A percentile compares a stretch with the other conserved stretches of the same genome.
Evolutionary conservation across 2,888 invertebrate species (phyloP).

Genomic region (Mythimna lalbum): DNA sequence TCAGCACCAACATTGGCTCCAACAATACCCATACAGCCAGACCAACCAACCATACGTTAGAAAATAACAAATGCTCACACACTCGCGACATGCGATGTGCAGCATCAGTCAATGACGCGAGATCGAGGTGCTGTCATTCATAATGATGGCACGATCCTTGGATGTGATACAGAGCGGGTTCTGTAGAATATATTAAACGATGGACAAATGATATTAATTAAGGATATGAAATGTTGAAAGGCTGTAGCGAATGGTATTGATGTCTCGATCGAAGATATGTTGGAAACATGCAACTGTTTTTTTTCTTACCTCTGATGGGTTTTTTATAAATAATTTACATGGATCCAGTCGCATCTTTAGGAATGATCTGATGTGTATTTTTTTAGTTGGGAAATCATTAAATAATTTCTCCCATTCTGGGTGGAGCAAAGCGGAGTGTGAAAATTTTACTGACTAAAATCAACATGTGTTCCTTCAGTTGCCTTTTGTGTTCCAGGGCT

Average conservation of each 20-base stretch:
- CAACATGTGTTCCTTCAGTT: too few relatives aligned
- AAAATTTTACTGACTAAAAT: too few relatives aligned
- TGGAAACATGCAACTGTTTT: neutral
- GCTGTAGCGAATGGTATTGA: slow-evolving; percentile 14
- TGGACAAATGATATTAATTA: slow-evolving; percentile 30
- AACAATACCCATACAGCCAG: neutral
- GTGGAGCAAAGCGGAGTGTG: too few relatives aligned
- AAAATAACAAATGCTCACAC: slow-evolving; percentile 56
- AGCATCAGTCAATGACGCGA: slow-evolving; percentile 56
- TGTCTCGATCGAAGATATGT: neutral
- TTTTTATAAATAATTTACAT: neutral
- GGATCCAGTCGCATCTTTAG: neutral
- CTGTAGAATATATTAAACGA: slow-evolving; percentile 19
- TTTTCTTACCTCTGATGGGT: neutral
- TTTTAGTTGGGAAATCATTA: too few relatives aligned
- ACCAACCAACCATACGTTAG: neutral
- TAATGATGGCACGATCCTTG: slow-evolving; percentile 58
- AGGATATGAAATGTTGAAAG: slow-evolving; percentile 28
- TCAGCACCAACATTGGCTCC: neutral
- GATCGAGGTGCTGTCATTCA: slow-evolving; percentile 49
- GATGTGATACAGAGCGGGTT: slow-evolving; percentile 41
- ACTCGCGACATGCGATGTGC: slow-evolving; percentile 30
- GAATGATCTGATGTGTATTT: neutral
- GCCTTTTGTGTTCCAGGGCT: too few relatives aligned
- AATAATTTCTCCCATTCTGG: too few relatives aligned